Percentiles rank a stretch among this genome's conserved stretches.
Evolutionary conservation across 2,888 invertebrate species (phyloP).

Genomic region (Clistopyga incitator): DNA sequence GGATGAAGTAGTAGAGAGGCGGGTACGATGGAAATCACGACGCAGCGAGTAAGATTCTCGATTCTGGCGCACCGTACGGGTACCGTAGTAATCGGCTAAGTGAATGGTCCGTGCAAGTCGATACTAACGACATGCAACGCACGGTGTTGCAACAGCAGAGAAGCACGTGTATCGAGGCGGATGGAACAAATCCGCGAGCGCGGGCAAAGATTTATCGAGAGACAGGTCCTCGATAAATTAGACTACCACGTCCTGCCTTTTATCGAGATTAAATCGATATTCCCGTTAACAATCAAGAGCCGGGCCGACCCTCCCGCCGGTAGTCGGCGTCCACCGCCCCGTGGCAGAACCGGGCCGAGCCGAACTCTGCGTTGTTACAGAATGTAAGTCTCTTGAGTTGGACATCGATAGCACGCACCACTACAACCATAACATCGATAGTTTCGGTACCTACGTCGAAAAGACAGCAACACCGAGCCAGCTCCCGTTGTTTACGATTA

Average conservation of each 20-base stretch:
- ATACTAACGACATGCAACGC: conserved; percentile 69
- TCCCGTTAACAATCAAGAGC: conserved; percentile 70
- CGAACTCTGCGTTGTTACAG: conserved; percentile 36
- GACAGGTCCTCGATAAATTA: conserved; percentile 78
- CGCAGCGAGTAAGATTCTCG: conserved; percentile 43
- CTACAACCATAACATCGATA: conserved; percentile 6
- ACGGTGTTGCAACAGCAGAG: conserved; percentile 57
- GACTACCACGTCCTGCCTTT: conserved; percentile 76
- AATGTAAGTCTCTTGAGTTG: conserved; percentile 40
- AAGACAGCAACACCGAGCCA: conserved; percentile 16
- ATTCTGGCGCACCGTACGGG: conserved; percentile 25
- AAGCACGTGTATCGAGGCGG: conserved; percentile 75
- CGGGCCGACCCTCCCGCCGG: conserved; percentile 41
- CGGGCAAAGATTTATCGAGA: conserved; percentile 67
- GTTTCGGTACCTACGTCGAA: not conserved
- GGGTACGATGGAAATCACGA: conserved; percentile 36
- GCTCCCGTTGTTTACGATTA: conserved; percentile 25
- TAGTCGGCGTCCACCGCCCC: conserved; percentile 2
- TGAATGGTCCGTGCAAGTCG: conserved; percentile 66
- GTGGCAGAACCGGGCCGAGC: conserved; percentile 2
- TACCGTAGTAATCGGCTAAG: conserved; percentile 67
- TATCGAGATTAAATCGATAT: conserved; percentile 82
- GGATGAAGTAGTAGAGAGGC: conserved; percentile 12
- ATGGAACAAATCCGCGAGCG: conserved; percentile 68
- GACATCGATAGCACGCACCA: not conserved